Evolutionary conservation across 2,113 vertebrate genomes (phyloP).

Genomic region (Anser brachyrhynchus): DNA sequence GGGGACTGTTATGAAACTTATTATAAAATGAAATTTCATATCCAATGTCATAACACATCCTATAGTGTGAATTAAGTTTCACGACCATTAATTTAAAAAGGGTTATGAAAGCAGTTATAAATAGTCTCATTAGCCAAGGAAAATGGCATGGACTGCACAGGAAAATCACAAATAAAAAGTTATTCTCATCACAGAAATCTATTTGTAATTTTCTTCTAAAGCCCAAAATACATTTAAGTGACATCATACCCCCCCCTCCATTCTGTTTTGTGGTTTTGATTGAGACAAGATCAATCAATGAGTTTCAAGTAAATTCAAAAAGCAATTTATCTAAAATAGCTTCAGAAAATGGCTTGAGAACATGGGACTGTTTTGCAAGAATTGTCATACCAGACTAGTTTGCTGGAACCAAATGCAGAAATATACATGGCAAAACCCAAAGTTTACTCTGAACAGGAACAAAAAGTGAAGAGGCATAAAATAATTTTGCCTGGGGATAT

Average conservation of each 20-base stretch:
- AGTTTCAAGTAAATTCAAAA: not conserved
- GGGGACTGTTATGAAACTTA: not conserved
- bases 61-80: not conserved
- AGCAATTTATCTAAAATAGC: not conserved
- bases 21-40: not conserved
- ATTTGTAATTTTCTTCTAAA: not conserved
- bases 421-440: not conserved
- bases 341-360: not conserved
- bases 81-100: not conserved
- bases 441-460: not conserved
- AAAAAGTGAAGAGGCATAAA: rapidly evolving
- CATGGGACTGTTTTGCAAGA: not conserved
- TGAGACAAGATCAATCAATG: not conserved
- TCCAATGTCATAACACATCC: not conserved
- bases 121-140: not conserved
- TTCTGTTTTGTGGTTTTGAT: not conserved
- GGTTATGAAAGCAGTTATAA: not conserved
- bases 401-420: not conserved
- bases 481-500: not conserved
- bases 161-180: not conserved
- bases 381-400: not conserved
- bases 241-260: not conserved
- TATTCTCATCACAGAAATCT: not conserved
- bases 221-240: not conserved
- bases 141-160: not conserved